These are phyloP conservation scores for Emydura subglobosa DNA, from an alignment of 2,113 vertebrate species.

Conservation along the genomic window DNA sequence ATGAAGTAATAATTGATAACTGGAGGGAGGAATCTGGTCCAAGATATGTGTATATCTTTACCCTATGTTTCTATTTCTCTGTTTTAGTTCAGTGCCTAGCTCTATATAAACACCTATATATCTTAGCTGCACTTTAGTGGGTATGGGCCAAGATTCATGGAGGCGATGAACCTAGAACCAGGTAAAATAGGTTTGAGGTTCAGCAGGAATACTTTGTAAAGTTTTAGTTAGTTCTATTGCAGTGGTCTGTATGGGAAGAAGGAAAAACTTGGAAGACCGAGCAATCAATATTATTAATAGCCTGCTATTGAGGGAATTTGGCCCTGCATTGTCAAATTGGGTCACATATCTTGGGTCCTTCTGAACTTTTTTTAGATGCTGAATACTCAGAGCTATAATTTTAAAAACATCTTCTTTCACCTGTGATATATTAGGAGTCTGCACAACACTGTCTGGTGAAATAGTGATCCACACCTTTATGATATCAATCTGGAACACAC, in stretches of 20 bases:
- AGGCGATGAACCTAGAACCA: no score
- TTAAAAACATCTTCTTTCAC: neutral
- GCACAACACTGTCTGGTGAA: neutral
- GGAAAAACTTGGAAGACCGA: fast-evolving
- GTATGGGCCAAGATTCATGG: no score
- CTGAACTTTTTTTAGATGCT: neutral
- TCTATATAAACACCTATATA: no score
- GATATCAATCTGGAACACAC: fast-evolving
- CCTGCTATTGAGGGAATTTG: neutral
- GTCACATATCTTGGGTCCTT: neutral
- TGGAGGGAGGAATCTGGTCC: no score
- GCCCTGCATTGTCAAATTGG: neutral
- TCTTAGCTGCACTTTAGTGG: no score
- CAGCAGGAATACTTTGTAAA: no score
- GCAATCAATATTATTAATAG: fast-evolving
- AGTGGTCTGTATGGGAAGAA: neutral
- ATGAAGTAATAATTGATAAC: no score
- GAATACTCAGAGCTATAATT: neutral
- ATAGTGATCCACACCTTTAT: fast-evolving
- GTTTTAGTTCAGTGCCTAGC: no score
- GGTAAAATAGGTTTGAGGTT: no score
- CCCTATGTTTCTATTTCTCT: no score
- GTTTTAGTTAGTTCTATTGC: no score
- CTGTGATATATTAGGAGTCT: neutral
- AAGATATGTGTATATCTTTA: no score